Conservation (phyloP, 2,113 vertebrate species). For the Helogale parvula region DNA sequence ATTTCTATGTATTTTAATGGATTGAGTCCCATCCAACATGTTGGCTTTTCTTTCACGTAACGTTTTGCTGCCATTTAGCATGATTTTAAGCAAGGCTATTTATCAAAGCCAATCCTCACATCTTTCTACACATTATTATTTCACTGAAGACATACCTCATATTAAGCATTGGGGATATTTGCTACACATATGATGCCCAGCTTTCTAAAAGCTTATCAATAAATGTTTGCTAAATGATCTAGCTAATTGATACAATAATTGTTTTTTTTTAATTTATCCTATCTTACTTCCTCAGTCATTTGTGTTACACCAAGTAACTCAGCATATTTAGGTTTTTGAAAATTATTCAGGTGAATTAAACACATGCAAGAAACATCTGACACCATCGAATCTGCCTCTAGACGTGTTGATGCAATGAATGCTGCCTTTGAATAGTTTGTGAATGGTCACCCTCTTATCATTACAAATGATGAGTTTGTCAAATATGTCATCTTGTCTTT, state of each 20-base stretch:
- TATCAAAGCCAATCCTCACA: background rate
- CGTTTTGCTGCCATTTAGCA: background rate
- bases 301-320: background rate
- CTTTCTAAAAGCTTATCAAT: background rate
- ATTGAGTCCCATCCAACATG: background rate
- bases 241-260: background rate
- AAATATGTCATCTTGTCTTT: conserved; percentile 72
- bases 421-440: background rate
- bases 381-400: background rate
- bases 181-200: background rate
- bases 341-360: background rate
- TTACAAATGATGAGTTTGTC: conserved; percentile 68
- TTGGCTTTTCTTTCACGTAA: background rate
- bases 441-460: conserved; percentile 55
- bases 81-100: background rate
- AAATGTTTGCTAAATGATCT: background rate
- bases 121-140: background rate
- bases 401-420: background rate
- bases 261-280: background rate
- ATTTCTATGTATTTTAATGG: background rate
- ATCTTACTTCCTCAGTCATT: background rate
- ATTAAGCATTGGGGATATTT: background rate
- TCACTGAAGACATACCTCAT: background rate
- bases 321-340: background rate
- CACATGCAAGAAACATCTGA: background rate